Conservation (phyloP, 2,113 vertebrate genomes). For the Lycaon pictus region DNA sequence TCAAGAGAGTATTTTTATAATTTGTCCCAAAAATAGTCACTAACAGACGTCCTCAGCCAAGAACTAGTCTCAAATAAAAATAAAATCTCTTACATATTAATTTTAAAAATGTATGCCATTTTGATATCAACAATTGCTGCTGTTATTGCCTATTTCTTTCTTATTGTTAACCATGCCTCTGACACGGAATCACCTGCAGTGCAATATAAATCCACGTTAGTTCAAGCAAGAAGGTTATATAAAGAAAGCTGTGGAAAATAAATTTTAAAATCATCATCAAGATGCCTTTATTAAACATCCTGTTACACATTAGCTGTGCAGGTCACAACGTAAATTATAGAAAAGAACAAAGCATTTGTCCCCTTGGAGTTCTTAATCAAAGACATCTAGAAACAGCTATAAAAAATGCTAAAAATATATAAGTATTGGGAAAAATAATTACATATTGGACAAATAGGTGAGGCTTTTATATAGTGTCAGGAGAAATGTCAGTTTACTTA, state of each 20-base stretch:
- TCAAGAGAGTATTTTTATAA: not conserved
- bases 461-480: not conserved
- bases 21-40: not conserved
- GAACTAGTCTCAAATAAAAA: slow-evolving; percentile 36
- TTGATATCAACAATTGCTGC: not conserved
- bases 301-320: not conserved
- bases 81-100: not conserved
- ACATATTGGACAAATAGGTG: not conserved
- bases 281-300: slow-evolving; percentile 17
- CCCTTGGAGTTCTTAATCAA: slow-evolving; percentile 36
- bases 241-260: not conserved
- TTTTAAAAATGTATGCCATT: not conserved
- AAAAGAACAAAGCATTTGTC: slow-evolving; percentile 1
- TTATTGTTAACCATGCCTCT: not conserved
- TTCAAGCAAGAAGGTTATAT: slow-evolving; percentile 50
- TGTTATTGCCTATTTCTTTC: not conserved
- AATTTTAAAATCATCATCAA: slow-evolving; percentile 6
- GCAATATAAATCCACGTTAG: slow-evolving; percentile 38
- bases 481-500: not conserved
- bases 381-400: not conserved
- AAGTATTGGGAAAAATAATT: not conserved
- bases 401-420: slow-evolving; percentile 24
- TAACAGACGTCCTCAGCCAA: not conserved
- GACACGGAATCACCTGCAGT: not conserved
- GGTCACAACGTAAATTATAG: not conserved